phyloP scores from a whole-genome alignment of 2,113 vertebrate genomes.

The Colaptes auratus region DNA sequence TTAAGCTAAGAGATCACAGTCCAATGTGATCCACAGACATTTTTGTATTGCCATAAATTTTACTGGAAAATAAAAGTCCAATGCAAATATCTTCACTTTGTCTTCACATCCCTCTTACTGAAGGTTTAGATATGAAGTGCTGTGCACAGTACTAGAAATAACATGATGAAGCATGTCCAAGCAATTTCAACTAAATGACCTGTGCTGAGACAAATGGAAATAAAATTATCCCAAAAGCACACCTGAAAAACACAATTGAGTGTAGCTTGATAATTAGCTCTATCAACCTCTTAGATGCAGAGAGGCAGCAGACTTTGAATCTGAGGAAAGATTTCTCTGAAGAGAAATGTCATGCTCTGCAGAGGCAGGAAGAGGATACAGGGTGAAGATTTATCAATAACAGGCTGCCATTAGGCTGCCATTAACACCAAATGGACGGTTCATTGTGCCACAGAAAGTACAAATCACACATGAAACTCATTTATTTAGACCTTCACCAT shows the following conservation, averaged over 20 bases:
- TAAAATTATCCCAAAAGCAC: not conserved
- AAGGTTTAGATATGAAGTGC: not conserved
- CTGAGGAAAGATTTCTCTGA: not conserved
- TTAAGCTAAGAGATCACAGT: not conserved
- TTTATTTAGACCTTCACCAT: not conserved
- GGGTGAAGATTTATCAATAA: not conserved
- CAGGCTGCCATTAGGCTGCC: too few species aligned
- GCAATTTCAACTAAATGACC: not conserved
- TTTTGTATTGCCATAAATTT: not conserved
- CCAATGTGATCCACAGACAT: not conserved
- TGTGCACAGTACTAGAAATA: not conserved
- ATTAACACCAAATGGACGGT: not conserved
- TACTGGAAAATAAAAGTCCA: not conserved
- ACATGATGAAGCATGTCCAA: accelerated
- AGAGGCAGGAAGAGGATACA: not conserved
- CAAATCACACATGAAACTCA: not conserved
- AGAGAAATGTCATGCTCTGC: not conserved
- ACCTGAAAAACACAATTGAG: not conserved
- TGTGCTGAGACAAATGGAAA: not conserved
- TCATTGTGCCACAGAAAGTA: not conserved
- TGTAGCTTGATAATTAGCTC: not conserved
- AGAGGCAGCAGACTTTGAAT: not conserved
- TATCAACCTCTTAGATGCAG: not conserved
- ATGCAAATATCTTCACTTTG: not conserved
- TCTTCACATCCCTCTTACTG: not conserved